Evolutionary conservation across 2,113 vertebrate genomes (phyloP).

Genomic region (Sturnus vulgaris): DNA sequence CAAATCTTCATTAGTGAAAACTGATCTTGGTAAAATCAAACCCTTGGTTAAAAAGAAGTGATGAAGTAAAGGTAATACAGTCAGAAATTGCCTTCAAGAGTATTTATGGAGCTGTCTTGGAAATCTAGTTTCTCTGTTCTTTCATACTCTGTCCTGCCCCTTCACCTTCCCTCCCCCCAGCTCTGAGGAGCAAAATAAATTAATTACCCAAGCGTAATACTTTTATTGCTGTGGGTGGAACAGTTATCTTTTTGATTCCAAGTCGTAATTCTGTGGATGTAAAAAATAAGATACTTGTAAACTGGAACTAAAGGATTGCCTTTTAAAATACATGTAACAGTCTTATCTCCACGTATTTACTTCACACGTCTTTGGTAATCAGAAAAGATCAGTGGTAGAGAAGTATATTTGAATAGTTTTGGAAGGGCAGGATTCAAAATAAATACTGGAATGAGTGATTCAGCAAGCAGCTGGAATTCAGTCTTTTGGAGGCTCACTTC

Average conservation of each 20-base stretch:
- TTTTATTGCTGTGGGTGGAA: neutral
- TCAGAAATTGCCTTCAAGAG: neutral
- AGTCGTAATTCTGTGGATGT: neutral
- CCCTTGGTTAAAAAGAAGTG: neutral
- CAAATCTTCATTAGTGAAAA: neutral
- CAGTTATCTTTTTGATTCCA: neutral
- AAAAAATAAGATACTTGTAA: neutral
- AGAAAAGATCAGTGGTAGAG: neutral
- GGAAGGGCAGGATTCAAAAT: neutral
- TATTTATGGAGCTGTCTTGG: neutral
- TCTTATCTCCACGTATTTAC: neutral
- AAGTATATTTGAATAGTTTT: neutral
- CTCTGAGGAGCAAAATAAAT: neutral
- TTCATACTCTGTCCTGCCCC: neutral
- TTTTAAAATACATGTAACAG: neutral
- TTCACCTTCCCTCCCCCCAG: neutral
- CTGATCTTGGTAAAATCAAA: neutral
- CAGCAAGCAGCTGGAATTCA: neutral
- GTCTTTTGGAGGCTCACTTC: neutral
- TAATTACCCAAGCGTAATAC: neutral
- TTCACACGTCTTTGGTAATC: neutral
- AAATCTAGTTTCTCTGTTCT: neutral
- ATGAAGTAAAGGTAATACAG: neutral
- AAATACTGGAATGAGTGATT: neutral
- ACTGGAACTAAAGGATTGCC: neutral